Evolutionary conservation across 2,113 vertebrate species (phyloP).

Genomic region (Neolamprologus brichardi): DNA sequence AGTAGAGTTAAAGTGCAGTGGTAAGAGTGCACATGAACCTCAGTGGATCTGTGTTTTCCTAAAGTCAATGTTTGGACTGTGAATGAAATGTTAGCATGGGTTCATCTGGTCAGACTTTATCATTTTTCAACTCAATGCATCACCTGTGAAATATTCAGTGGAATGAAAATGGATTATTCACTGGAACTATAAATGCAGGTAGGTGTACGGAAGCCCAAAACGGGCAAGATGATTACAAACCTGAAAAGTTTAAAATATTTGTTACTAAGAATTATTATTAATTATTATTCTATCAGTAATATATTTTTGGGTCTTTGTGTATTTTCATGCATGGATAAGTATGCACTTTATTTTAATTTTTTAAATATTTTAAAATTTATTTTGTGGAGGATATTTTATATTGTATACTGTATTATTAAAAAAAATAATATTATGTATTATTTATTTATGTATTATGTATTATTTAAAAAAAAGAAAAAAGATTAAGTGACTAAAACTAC

Average conservation of each 20-base stretch:
- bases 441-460: background rate
- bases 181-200: background rate
- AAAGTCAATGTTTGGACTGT: background rate
- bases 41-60: background rate
- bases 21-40: background rate
- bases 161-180: background rate
- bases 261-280: background rate
- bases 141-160: background rate
- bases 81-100: background rate
- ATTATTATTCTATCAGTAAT: background rate
- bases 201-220: background rate
- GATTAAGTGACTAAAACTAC: background rate
- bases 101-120: background rate
- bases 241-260: background rate
- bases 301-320: background rate
- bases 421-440: background rate
- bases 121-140: background rate
- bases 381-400: background rate
- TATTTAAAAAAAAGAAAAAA: background rate
- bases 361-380: background rate
- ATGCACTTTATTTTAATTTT: background rate
- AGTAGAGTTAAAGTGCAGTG: background rate
- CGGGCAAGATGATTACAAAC: background rate
- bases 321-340: background rate
- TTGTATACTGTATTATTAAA: background rate